Percentiles rank a stretch among this genome's conserved stretches.
phyloP scores from a whole-genome alignment of 2,888 invertebrate genomes.

The Sesia apiformis region DNA sequence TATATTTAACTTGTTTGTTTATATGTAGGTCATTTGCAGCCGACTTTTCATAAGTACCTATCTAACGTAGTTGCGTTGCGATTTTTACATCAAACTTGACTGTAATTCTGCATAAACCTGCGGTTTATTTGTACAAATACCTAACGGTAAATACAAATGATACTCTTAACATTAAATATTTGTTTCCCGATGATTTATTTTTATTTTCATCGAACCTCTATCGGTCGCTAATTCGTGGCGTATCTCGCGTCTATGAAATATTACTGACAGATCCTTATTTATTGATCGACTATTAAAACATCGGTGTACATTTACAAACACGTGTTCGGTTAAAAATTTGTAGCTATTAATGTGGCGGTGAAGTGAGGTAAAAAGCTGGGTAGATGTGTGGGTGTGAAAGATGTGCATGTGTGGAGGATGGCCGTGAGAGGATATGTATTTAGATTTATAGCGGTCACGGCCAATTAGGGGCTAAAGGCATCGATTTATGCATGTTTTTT shows the following conservation, averaged over 20 bases:
- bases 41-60: too few relatives aligned
- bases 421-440: conserved; percentile 11
- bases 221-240: background rate
- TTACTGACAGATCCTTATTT: background rate
- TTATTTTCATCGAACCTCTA: background rate
- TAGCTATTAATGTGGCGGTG: conserved; percentile 14
- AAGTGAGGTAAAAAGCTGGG: conserved; percentile 8
- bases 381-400: conserved; percentile 3
- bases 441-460: conserved; percentile 20
- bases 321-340: conserved; percentile 7
- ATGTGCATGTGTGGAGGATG: conserved; percentile 2
- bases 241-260: background rate
- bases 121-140: too few relatives aligned
- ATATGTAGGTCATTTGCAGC: too few relatives aligned
- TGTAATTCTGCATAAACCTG: too few relatives aligned
- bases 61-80: too few relatives aligned
- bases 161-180: too few relatives aligned
- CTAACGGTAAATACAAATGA: too few relatives aligned
- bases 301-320: background rate
- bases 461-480: conserved; percentile 13
- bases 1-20: too few relatives aligned
- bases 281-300: background rate
- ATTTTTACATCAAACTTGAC: too few relatives aligned
- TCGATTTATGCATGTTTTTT: background rate
- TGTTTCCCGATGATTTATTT: background rate